These are phyloP conservation scores for Sphinx pinastri DNA, from an alignment of 2,888 invertebrate genomes.

Conservation along the genomic window DNA sequence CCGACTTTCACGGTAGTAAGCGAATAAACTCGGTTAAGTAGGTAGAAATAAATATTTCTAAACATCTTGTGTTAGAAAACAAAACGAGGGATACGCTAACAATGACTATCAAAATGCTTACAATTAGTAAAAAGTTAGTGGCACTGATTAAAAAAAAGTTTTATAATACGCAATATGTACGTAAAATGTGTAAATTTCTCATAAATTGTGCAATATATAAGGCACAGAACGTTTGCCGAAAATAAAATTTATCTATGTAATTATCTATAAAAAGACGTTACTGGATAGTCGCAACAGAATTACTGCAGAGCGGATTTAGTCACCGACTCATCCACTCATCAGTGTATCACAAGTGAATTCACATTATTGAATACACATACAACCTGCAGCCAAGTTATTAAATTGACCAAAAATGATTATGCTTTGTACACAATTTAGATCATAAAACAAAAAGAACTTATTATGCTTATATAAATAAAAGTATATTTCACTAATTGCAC, in stretches of 20 bases:
- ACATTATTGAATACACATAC: not conserved
- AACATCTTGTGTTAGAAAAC: slow-evolving; percentile 56
- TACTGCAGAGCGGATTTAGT: slow-evolving; percentile 26
- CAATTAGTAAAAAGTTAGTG: slow-evolving; percentile 64
- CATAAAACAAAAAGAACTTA: slow-evolving; percentile 12
- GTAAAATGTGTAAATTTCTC: slow-evolving; percentile 43
- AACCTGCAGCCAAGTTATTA: slow-evolving; percentile 3
- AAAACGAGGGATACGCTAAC: slow-evolving; percentile 62
- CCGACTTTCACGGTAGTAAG: slow-evolving; percentile 50
- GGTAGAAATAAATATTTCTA: slow-evolving; percentile 56
- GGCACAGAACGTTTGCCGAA: slow-evolving; percentile 58
- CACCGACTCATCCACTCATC: not conserved
- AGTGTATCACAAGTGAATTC: slow-evolving; percentile 1
- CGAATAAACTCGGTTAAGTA: slow-evolving; percentile 55
- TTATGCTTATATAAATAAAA: slow-evolving; percentile 11
- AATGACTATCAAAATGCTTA: slow-evolving; percentile 74
- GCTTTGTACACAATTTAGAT: not conserved
- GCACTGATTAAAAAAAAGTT: slow-evolving; percentile 62
- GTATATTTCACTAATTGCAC: slow-evolving; percentile 21
- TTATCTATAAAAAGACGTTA: slow-evolving; percentile 38
- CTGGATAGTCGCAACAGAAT: slow-evolving; percentile 28
- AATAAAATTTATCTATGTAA: slow-evolving; percentile 33
- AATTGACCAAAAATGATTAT: not conserved
- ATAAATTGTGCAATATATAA: slow-evolving; percentile 68
- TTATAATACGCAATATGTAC: slow-evolving; percentile 44